phyloP scores from a whole-genome alignment of 1,140 invertebrate species.

The Heterodera carotae region DNA sequence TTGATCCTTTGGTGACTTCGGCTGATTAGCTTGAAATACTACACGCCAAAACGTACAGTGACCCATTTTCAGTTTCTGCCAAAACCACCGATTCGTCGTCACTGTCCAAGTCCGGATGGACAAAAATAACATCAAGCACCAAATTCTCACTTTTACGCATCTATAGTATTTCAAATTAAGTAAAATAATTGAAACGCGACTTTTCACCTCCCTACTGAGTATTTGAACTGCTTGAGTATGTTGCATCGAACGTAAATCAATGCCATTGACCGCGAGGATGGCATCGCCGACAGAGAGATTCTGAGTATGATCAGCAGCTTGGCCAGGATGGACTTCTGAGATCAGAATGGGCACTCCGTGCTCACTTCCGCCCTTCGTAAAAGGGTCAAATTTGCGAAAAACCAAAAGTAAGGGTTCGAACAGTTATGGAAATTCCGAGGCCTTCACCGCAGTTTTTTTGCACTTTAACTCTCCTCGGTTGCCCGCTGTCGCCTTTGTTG shows the following conservation, averaged over 20 bases:
- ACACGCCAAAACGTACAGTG: not conserved
- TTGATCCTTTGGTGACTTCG: not conserved
- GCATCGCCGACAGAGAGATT: slow-evolving; percentile 80
- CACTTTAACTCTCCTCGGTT: slow-evolving; percentile 30
- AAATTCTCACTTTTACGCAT: slow-evolving; percentile 53
- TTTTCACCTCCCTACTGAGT: slow-evolving; percentile 54
- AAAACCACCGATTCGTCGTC: slow-evolving; percentile 58
- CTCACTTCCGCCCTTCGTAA: slow-evolving; percentile 76
- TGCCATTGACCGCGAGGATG: slow-evolving; percentile 78
- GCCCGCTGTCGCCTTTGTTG: slow-evolving; percentile 35
- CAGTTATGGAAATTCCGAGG: slow-evolving; percentile 80
- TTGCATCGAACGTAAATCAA: slow-evolving; percentile 73
- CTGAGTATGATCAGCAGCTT: slow-evolving; percentile 74
- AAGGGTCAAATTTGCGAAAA: slow-evolving; percentile 14
- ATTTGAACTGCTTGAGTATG: slow-evolving; percentile 62
- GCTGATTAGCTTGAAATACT: no score
- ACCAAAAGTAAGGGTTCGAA: not conserved
- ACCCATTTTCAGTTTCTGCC: slow-evolving; percentile 39
- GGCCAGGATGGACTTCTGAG: slow-evolving; percentile 78
- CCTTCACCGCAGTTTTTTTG: slow-evolving; percentile 74
- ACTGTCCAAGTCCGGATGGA: slow-evolving; percentile 53
- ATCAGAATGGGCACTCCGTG: slow-evolving; percentile 84
- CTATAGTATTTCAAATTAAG: slow-evolving; percentile 20
- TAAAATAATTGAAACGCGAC: not conserved
- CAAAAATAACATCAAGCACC: slow-evolving; percentile 55